Percentiles rank a stretch among this genome's conserved stretches.
These are phyloP conservation scores for Centroberyx gerrardi DNA, from an alignment of 2,797 vertebrate species.

Conservation along the genomic window DNA sequence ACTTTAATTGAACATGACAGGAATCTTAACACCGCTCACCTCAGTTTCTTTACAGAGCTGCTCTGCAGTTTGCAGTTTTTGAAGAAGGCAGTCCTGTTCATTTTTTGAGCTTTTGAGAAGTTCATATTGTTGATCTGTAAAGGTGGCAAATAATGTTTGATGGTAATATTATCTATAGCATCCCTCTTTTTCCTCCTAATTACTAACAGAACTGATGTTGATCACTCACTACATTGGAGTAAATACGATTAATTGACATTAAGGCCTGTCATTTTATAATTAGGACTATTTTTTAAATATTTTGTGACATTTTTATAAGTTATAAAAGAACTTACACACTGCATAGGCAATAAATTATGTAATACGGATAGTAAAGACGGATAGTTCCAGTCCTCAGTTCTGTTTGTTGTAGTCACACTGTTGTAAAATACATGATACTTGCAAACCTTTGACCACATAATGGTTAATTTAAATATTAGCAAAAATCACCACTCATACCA, in stretches of 20 bases:
- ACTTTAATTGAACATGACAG: constrained; percentile 34
- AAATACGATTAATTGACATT: neutral
- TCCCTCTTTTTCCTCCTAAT: neutral
- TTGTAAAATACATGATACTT: no score
- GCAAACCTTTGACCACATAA: no score
- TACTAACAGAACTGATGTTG: no score
- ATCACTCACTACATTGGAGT: neutral
- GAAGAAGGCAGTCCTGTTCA: constrained; percentile 81
- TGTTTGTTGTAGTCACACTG: no score
- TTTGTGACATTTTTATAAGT: neutral
- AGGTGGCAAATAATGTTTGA: constrained; percentile 24
- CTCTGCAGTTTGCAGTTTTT: constrained; percentile 85
- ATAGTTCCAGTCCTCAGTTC: no score
- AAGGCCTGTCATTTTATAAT: neutral
- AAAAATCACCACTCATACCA: no score
- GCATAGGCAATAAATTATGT: neutral
- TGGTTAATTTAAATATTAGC: no score
- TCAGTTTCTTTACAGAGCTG: constrained; percentile 82
- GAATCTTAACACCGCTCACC: constrained; percentile 79
- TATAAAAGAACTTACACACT: neutral
- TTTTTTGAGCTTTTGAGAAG: constrained; percentile 84
- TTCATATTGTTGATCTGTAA: constrained; percentile 85
- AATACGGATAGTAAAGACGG: no score
- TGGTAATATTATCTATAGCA: neutral
- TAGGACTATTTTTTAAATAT: no score